Percentiles rank a stretch among this genome's conserved stretches.
Conservation (phyloP, 1,140 invertebrate genomes). For the Thereuonema tuberculata region DNA sequence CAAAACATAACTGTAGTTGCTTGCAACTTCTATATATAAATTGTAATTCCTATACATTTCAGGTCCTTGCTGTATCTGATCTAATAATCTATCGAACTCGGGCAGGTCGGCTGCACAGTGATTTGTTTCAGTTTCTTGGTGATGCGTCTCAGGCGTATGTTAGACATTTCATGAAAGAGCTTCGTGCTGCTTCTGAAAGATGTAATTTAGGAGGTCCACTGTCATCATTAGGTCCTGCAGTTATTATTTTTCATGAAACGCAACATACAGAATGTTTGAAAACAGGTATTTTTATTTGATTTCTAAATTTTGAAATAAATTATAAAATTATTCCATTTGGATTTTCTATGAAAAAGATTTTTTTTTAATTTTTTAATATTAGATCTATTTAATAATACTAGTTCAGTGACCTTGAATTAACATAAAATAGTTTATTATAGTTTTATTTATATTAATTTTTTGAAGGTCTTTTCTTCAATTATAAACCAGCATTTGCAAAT, state of each 20-base stretch:
- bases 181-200: constrained; percentile 41
- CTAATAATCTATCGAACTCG: constrained; percentile 64
- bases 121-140: constrained; percentile 66
- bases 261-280: constrained; percentile 44
- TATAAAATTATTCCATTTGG: neutral
- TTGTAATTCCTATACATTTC: too few relatives aligned
- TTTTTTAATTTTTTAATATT: constrained; percentile 1
- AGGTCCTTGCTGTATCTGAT: constrained; percentile 62
- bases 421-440: too few relatives aligned
- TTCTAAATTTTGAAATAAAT: neutral
- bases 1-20: too few relatives aligned
- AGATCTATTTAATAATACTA: too few relatives aligned
- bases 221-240: constrained; percentile 50
- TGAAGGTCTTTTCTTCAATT: too few relatives aligned
- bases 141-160: constrained; percentile 59
- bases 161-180: constrained; percentile 52
- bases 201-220: constrained; percentile 31
- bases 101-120: constrained; percentile 57
- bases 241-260: constrained; percentile 72
- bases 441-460: too few relatives aligned
- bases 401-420: too few relatives aligned
- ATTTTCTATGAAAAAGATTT: neutral
- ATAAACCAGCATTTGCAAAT: too few relatives aligned
- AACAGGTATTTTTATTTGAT: too few relatives aligned
- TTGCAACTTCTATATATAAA: too few relatives aligned